Conservation (phyloP, 2,797 vertebrate genomes). For the Dendrocincla fuliginosa region DNA sequence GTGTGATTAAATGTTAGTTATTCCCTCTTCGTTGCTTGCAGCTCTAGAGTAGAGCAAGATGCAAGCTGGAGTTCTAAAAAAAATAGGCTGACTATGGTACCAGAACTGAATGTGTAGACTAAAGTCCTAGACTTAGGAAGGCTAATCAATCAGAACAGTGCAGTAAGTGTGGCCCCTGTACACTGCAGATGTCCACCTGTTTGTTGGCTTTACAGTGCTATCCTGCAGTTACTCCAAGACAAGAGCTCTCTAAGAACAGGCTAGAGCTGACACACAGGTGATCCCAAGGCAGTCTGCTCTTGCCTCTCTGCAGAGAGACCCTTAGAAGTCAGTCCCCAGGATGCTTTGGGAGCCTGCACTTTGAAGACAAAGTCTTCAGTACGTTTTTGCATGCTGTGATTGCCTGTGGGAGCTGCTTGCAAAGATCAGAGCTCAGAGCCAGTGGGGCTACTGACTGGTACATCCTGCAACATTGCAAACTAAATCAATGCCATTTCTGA, state of each 20-base stretch:
- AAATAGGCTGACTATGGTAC: not conserved
- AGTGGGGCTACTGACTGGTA: not conserved
- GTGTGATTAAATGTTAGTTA: not conserved
- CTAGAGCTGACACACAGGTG: not conserved
- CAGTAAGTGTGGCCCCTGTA: not conserved
- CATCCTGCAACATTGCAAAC: not conserved
- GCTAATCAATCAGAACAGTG: not conserved
- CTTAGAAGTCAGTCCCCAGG: not conserved
- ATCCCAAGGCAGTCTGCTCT: not conserved
- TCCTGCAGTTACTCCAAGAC: not conserved
- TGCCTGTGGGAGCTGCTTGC: not conserved
- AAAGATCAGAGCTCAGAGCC: not conserved
- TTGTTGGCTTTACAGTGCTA: not conserved
- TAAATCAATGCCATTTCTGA: not conserved
- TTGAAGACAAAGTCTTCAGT: not conserved
- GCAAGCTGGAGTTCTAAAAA: not conserved
- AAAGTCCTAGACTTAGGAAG: not conserved
- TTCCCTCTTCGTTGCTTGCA: not conserved
- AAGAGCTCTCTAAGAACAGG: not conserved
- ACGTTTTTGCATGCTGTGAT: not conserved
- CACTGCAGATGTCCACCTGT: not conserved
- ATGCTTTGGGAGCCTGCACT: not conserved
- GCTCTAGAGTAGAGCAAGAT: not conserved
- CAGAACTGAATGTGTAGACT: not conserved
- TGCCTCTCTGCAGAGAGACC: accelerated